A percentile compares a stretch with the other conserved stretches of the same genome.
phyloP scores from a whole-genome alignment of 23 tunicate genomes.

The Ciona savignyi region DNA sequence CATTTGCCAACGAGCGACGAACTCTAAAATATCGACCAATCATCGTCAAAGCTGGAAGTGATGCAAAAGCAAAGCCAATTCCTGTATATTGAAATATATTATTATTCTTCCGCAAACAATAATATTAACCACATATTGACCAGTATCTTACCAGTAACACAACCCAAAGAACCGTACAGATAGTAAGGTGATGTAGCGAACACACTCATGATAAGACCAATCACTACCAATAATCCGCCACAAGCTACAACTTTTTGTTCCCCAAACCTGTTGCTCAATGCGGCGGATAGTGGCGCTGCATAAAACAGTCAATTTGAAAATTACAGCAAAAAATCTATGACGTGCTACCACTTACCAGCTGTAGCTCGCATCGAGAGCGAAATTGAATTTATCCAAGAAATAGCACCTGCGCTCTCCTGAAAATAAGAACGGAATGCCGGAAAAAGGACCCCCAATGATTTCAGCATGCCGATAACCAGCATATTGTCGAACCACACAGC shows the following conservation, averaged over 20 bases:
- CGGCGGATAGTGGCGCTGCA: conserved; percentile 83
- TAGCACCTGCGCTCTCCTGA: conserved; percentile 51
- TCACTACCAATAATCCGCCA: conserved; percentile 55
- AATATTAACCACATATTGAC: neutral
- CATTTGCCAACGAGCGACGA: conserved; percentile 73
- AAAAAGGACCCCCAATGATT: conserved; percentile 67
- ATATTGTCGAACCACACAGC: conserved; percentile 85
- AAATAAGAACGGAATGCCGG: conserved; percentile 71
- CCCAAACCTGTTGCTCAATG: conserved; percentile 73
- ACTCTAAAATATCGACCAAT: conserved; percentile 79
- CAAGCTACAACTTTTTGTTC: conserved; percentile 70
- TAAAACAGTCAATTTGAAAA: too few species aligned
- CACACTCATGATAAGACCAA: conserved; percentile 51
- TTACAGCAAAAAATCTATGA: too few species aligned
- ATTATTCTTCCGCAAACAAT: too few species aligned
- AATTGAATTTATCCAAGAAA: conserved; percentile 87
- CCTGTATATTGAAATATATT: conserved; percentile 22
- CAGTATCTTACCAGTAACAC: conserved; percentile 45
- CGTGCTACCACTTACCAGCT: conserved; percentile 57
- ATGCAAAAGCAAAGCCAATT: conserved; percentile 77
- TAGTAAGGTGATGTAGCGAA: conserved; percentile 71
- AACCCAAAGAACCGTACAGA: conserved; percentile 62
- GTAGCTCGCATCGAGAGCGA: conserved; percentile 92
- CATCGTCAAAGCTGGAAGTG: conserved; percentile 86
- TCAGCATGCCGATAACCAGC: conserved; percentile 70